Base-by-base conservation (phyloP, 2,797 vertebrate species). In the Meda fulgida region DNA sequence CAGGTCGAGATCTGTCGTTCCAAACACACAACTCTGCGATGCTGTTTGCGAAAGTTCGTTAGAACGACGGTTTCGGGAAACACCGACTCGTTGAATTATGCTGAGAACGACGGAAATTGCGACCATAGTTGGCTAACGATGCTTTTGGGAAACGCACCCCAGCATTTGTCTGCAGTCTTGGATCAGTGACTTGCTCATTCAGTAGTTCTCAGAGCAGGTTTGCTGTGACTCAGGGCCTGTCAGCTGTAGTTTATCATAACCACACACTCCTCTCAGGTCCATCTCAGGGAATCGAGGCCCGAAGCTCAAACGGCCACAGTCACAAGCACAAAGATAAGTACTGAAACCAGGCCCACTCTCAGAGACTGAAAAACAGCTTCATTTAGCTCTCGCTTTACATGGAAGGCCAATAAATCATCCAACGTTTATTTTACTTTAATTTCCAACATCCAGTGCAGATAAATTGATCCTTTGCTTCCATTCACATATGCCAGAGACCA, bases 341-440 rank as follows among this genome's bases (percentile, higher is more conserved):
- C 18, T 23, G 36, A 53, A 83, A 58, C 55, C 76, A 60, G 73
- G 34, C 75, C 29, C 23, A 18, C 14, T 84, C 63, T 72, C n/a
- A n/a, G 58, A 34, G 36, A 84, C 43, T 80, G 36, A 84, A 78
- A 78, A 87, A 77, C 73, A 18, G 14, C n/a, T 23, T 46, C 14
- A 19, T 9, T 84, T 58, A 78, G 38, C 78, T 78, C 13, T 18
- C 13, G 3, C 13, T 29, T 76, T 38, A 38, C 18, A 71, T 65
- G 26, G 87, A 88, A 84, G 63, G 77, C 87, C 82, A 85, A 91
- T 95, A 93, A 95, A 93, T 94, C 94, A 95, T 90, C 63, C 92
- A 84, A 87, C 91, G 89, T 90, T 95, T 94, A 92, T 92, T 93
- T 92, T 90, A 89, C 89, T 90, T 92, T 94, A 93, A 93, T 93